Base-by-base conservation (phyloP, 2,797 vertebrate species). In the Vespertilio murinus region DNA sequence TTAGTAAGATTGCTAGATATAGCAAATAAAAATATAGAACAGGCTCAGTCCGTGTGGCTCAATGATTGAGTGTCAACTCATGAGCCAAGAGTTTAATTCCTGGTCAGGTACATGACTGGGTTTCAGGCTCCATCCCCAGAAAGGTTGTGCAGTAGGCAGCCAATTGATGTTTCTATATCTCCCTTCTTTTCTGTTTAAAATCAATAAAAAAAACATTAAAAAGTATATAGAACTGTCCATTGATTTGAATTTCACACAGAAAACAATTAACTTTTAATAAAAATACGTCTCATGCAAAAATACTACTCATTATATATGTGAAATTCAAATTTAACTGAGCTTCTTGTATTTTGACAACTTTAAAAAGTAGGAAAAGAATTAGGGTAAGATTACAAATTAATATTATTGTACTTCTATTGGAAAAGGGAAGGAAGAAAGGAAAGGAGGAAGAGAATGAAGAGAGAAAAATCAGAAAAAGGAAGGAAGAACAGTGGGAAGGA, bases 231-330 rank as follows among this genome's bases (percentile, higher is more conserved):
- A n/a, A 67, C 13, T 42, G 25, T 54, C 69, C 64, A 5, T 56
- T 94, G 89, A 35, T 88, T 77, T 93, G 54, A 78, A 86, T 86
- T 88, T 94, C 59, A 95, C 8, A 91, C 61, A 52, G 80, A 81
- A 94, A 88, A 25, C 13, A 73, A 88, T 40, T 35, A 74, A 11
- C 14, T 71, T 82, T 71, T 28, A 90, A 33, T 75, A 47, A 61
- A 59, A 11, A 45, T 35, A 42, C 42, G 5, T 42, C 6, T 5
- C 28, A n/a, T 33, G 16, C 5, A 85, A 70, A 61, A 82, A 61
- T 14, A 49, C 1, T 79, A 13, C 40, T 75, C 42, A 16, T 54
- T 82, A 8, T 80, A 94, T 90, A 64, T 65, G 23, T 88, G 56
- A 85, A 94, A 90, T 74, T 84, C 28, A 81, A 49, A 61, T 75